These are phyloP conservation scores for Entomobrya proxima DNA, from an alignment of 2,888 invertebrate genomes.

Conservation along the genomic window DNA sequence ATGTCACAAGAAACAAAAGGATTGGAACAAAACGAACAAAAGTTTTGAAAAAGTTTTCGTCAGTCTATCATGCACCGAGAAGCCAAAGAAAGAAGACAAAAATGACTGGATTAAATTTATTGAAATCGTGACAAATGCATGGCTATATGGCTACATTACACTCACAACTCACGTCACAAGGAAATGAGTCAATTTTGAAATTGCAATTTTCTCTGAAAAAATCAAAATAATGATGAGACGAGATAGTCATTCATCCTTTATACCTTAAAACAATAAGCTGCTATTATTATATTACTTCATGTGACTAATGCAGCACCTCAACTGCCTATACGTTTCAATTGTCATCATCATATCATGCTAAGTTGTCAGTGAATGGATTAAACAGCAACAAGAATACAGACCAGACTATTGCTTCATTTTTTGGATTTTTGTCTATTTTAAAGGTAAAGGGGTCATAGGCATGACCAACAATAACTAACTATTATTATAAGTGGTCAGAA, in stretches of 20 bases:
- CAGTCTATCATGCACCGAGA: background rate
- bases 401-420: slow-evolving; percentile 17
- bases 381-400: background rate
- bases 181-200: slow-evolving; percentile 48
- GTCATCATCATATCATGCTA: too few relatives aligned
- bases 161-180: background rate
- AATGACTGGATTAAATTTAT: slow-evolving; percentile 28
- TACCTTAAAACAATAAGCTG: background rate
- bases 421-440: slow-evolving; percentile 3
- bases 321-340: too few relatives aligned
- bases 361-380: background rate
- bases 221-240: background rate
- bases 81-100: background rate
- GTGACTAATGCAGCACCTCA: too few relatives aligned
- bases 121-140: slow-evolving; percentile 48
- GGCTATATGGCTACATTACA: background rate
- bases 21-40: too few relatives aligned
- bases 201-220: slow-evolving; percentile 27
- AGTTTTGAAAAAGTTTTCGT: too few relatives aligned
- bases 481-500: too few relatives aligned
- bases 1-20: too few relatives aligned
- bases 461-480: slow-evolving; percentile 14
- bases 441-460: slow-evolving; percentile 56
- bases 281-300: background rate
- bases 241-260: slow-evolving; percentile 3